Evolutionary conservation across 2,888 invertebrate genomes (phyloP).

Genomic region (Plagodis dolabraria): DNA sequence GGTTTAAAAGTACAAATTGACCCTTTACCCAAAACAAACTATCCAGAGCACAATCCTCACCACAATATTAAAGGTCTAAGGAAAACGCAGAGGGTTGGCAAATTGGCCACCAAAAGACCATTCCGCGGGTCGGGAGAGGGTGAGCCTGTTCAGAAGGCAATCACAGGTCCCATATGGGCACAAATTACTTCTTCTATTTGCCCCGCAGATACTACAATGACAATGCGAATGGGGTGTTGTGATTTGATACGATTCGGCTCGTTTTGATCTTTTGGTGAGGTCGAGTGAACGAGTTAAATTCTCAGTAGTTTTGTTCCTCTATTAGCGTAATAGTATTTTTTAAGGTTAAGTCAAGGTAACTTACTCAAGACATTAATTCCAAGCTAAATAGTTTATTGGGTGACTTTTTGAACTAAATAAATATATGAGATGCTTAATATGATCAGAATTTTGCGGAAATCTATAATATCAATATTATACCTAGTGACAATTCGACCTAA

Average conservation of each 20-base stretch:
- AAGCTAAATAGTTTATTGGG: too few species aligned
- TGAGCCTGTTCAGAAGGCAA: constrained; percentile 76
- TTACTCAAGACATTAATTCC: too few species aligned
- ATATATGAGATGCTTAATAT: too few species aligned
- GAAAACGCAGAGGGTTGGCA: constrained; percentile 63
- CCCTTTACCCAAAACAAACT: constrained; percentile 44
- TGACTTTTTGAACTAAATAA: too few species aligned
- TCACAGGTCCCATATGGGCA: constrained; percentile 83
- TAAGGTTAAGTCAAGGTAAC: too few species aligned
- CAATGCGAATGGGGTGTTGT: constrained; percentile 71
- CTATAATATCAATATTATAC: too few species aligned
- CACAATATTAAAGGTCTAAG: constrained; percentile 70
- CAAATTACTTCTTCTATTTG: constrained; percentile 80
- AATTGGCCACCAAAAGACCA: constrained; percentile 74
- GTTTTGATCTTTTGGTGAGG: constrained; percentile 4
- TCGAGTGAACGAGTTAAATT: constrained; percentile 13
- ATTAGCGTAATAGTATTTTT: too few species aligned
- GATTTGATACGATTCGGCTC: constrained; percentile 35
- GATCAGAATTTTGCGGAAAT: too few species aligned
- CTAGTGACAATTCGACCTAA: too few species aligned
- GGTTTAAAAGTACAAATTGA: constrained; percentile 17
- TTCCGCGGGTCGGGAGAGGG: constrained; percentile 63
- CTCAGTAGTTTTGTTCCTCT: too few species aligned
- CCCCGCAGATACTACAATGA: constrained; percentile 72
- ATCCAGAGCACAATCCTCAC: constrained; percentile 43